phyloP scores from a whole-genome alignment of 2,797 vertebrate genomes.

The Helicolenus hilgendorfi region DNA sequence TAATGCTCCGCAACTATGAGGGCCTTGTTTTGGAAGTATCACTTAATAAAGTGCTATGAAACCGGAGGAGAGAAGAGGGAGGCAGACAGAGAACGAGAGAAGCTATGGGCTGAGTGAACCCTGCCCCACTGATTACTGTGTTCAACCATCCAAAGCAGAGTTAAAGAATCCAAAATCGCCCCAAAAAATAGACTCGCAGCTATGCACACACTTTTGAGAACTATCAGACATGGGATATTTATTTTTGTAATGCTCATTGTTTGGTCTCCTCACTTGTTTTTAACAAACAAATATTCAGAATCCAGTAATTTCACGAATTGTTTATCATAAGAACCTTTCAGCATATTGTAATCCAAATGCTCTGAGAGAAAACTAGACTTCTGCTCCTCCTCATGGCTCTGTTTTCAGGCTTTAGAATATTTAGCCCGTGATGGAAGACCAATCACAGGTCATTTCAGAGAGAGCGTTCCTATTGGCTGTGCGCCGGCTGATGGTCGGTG shows the following conservation, averaged over 20 bases:
- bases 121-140: slow-evolving; percentile 62
- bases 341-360: not conserved
- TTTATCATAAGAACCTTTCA: not conserved
- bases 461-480: too few relatives aligned
- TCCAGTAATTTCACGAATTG: not conserved
- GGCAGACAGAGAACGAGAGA: slow-evolving; percentile 22
- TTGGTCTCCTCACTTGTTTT: not conserved
- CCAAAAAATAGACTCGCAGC: not conserved
- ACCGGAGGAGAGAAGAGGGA: slow-evolving; percentile 66
- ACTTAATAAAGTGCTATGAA: slow-evolving; percentile 83
- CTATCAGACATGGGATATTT: not conserved
- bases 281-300: not conserved
- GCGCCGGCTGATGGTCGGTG: too few relatives aligned
- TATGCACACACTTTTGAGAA: not conserved
- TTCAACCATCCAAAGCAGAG: slow-evolving; percentile 50
- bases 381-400: too few relatives aligned
- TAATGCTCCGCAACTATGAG: slow-evolving; percentile 70
- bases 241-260: not conserved
- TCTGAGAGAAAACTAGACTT: too few relatives aligned
- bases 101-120: slow-evolving; percentile 21
- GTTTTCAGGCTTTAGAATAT: not conserved
- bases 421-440: too few relatives aligned
- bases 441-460: too few relatives aligned
- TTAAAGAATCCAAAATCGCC: not conserved
- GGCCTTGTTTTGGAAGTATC: slow-evolving; percentile 79